Conservation (phyloP, 2,113 vertebrate species). For the Petroica traversi region DNA sequence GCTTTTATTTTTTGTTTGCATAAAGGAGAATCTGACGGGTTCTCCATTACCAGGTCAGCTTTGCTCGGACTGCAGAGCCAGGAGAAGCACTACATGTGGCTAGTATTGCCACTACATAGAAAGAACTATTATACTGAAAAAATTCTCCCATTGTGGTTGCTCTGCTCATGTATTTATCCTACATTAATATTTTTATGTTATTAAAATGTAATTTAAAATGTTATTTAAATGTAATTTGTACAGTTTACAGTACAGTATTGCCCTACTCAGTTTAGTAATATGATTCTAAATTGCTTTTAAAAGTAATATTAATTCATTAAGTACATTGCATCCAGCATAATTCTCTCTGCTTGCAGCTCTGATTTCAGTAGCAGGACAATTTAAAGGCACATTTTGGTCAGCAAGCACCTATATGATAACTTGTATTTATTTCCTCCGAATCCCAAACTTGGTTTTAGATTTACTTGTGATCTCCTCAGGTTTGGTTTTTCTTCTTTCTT, state of each 20-base stretch:
- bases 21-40: neutral
- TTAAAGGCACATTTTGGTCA: neutral
- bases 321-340: neutral
- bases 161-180: neutral
- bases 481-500: neutral
- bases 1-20: neutral
- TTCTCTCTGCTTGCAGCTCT: neutral
- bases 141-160: neutral
- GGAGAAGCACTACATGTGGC: neutral
- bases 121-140: neutral
- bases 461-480: neutral
- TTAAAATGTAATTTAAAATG: neutral
- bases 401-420: neutral
- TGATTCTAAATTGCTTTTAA: neutral
- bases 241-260: neutral
- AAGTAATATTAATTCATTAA: neutral
- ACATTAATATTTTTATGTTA: neutral
- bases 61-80: neutral
- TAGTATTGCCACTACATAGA: neutral
- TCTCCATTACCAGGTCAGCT: neutral
- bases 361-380: neutral
- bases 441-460: neutral
- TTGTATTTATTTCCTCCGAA: neutral
- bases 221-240: neutral
- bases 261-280: neutral